Conservation (phyloP, 2,113 vertebrate species). For the Promerops cafer region DNA sequence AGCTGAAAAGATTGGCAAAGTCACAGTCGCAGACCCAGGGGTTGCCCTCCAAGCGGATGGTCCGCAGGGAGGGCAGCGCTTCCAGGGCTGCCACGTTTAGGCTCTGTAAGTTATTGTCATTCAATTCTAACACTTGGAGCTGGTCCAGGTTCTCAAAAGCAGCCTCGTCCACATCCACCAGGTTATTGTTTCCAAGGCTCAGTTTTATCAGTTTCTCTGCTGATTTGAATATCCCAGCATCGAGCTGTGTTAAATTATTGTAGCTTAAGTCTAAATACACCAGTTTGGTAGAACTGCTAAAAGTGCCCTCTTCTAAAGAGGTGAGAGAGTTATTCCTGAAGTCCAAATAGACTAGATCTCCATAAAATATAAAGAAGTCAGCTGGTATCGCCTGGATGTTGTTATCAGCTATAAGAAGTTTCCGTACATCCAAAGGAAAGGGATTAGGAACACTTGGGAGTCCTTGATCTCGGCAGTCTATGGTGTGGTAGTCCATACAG, state of each 20-base stretch:
- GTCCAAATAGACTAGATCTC: constrained; percentile 94
- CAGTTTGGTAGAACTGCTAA: constrained; percentile 89
- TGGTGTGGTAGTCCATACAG: constrained; percentile 88
- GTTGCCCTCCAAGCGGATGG: constrained; percentile 90
- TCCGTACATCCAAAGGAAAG: constrained; percentile 91
- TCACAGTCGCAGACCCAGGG: constrained; percentile 96
- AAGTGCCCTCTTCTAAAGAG: constrained; percentile 86
- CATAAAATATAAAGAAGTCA: constrained; percentile 94
- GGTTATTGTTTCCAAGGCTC: constrained; percentile 86
- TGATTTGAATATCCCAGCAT: constrained; percentile 85
- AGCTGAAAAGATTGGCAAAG: constrained; percentile 91
- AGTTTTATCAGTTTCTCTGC: constrained; percentile 89
- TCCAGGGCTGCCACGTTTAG: constrained; percentile 84
- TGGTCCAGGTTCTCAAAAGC: constrained; percentile 90
- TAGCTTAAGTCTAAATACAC: constrained; percentile 92
- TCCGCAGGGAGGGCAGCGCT: constrained; percentile 85
- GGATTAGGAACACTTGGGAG: constrained; percentile 86
- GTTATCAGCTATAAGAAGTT: constrained; percentile 90
- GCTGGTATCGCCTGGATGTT: constrained; percentile 88
- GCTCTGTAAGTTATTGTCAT: constrained; percentile 86
- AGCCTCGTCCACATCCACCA: constrained; percentile 85
- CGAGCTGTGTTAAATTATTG: constrained; percentile 92
- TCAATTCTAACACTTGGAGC: constrained; percentile 90
- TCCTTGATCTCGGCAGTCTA: constrained; percentile 85
- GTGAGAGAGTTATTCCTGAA: constrained; percentile 93